A percentile compares a stretch with the other conserved stretches of the same genome.
phyloP scores from a whole-genome alignment of 2,888 invertebrate species.

The Eurytoma adleriae region DNA sequence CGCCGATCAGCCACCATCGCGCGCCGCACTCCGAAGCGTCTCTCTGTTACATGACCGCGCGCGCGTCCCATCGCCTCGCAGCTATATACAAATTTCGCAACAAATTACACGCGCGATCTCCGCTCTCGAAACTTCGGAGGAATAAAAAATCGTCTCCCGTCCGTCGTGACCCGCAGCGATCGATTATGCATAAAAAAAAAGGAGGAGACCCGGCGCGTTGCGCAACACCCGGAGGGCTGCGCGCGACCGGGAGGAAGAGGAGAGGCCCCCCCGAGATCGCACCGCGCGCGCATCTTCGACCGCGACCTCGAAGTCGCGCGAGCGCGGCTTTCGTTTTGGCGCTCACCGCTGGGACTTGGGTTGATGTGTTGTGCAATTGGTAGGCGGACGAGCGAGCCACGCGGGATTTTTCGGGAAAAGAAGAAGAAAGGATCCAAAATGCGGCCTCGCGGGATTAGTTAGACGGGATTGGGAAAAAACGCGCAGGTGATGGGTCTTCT shows the following conservation, averaged over 20 bases:
- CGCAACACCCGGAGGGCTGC: no score
- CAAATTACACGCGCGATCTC: no score
- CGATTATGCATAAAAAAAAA: background rate
- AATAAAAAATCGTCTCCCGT: background rate
- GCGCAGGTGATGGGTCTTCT: background rate
- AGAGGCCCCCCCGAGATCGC: background rate
- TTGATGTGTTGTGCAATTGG: background rate
- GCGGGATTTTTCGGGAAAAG: background rate
- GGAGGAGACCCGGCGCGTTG: background rate
- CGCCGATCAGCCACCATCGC: no score
- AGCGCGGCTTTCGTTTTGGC: slow-evolving; percentile 8
- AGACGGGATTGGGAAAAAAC: background rate
- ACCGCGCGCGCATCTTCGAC: background rate
- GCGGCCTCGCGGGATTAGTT: no score
- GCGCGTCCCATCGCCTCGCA: no score
- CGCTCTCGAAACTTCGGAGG: no score
- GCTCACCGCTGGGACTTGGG: background rate
- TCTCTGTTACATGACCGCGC: no score
- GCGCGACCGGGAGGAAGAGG: background rate
- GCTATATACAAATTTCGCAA: no score
- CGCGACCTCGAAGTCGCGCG: slow-evolving; percentile 7
- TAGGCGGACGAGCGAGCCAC: background rate
- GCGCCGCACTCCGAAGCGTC: no score
- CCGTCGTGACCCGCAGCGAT: background rate
- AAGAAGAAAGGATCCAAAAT: no score